phyloP scores from a whole-genome alignment of 2,113 vertebrate species.

The Cairina moschata region DNA sequence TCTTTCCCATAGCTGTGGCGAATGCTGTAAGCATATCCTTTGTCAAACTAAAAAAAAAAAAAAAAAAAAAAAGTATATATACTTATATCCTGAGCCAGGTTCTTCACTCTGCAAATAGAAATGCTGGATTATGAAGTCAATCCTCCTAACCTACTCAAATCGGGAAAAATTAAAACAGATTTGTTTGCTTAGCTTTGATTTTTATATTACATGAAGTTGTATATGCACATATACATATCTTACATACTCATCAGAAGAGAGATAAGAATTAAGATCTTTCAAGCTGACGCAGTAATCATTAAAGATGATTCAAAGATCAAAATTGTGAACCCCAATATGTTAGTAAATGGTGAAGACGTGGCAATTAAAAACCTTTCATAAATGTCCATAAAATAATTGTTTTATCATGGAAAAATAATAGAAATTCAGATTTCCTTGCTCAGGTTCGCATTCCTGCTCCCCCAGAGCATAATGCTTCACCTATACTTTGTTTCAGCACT shows the following conservation, averaged over 20 bases:
- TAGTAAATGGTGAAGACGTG: not conserved
- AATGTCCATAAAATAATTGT: not conserved
- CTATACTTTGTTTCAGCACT: not conserved
- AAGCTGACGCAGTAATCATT: not conserved
- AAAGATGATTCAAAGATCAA: not conserved
- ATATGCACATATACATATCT: fast-evolving
- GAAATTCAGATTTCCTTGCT: not conserved
- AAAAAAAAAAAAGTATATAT: conserved; percentile 49
- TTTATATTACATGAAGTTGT: not conserved
- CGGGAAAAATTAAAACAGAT: not conserved
- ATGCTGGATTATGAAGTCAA: conserved; percentile 70
- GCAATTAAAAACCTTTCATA: not conserved
- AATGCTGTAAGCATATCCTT: conserved; percentile 94
- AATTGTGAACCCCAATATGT: not conserved
- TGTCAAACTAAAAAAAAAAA: conserved; percentile 93
- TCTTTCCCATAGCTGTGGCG: conserved; percentile 97
- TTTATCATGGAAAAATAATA: not conserved
- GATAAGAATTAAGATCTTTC: not conserved
- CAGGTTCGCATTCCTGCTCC: not conserved
- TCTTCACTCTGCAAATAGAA: conserved; percentile 72
- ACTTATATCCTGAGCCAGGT: conserved; percentile 60
- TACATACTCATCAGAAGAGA: not conserved
- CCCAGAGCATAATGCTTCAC: not conserved
- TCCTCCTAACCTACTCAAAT: conserved; percentile 49
- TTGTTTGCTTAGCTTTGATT: not conserved